These are phyloP conservation scores for Orchestia grillus DNA, from an alignment of 1,140 invertebrate species.

Conservation along the genomic window DNA sequence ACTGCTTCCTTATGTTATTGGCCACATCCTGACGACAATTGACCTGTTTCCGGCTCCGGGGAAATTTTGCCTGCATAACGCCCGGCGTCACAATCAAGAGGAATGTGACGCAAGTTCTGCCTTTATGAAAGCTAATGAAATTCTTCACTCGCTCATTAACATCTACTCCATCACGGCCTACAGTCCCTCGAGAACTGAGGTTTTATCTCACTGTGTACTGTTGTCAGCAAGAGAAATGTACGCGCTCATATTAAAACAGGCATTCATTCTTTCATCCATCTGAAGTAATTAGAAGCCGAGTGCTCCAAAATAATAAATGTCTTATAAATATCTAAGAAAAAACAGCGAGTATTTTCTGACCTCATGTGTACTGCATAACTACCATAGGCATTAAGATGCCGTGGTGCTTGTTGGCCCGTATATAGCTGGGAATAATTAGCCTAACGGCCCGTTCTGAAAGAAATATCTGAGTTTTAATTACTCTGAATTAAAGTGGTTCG, in stretches of 20 bases:
- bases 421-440: background rate
- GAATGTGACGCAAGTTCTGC: slow-evolving; percentile 4
- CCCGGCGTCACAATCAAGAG: background rate
- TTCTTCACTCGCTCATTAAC: background rate
- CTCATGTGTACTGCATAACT: background rate
- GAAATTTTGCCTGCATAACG: slow-evolving; percentile 38
- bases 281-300: background rate
- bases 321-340: background rate
- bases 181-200: background rate
- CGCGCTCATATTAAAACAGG: background rate
- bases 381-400: background rate
- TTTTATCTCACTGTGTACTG: background rate
- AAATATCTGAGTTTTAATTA: background rate
- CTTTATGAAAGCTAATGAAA: slow-evolving; percentile 28
- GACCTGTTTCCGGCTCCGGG: slow-evolving; percentile 40
- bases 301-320: background rate
- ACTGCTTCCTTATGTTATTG: slow-evolving; percentile 29
- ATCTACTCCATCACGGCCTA: background rate
- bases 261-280: background rate
- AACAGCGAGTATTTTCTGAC: background rate
- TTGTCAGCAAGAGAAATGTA: background rate
- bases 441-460: background rate
- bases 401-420: background rate
- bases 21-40: slow-evolving; percentile 16
- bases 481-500: background rate